Conservation (phyloP, 2,888 invertebrate species). For the Lasioglossum lativentre region DNA sequence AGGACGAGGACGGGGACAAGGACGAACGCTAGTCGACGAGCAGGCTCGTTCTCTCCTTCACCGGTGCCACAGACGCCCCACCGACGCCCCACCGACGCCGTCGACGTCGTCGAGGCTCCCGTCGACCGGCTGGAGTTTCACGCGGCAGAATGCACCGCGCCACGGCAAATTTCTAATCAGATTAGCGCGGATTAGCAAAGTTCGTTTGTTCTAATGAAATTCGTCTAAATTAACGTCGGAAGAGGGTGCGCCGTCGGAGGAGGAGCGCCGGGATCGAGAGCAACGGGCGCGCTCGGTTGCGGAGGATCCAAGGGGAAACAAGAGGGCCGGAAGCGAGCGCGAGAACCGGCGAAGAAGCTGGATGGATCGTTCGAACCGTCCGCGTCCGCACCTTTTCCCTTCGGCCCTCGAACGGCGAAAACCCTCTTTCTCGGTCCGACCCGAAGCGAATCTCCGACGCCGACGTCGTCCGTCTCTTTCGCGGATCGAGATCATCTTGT, state of each 20-base stretch:
- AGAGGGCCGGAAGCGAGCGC: constrained; percentile 16
- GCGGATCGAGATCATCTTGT: constrained; percentile 8
- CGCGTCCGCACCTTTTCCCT: background rate
- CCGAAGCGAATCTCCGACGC: background rate
- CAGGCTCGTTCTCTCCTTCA: constrained; percentile 54
- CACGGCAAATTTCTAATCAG: constrained; percentile 84
- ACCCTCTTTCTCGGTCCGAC: background rate
- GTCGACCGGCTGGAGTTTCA: constrained; percentile 73
- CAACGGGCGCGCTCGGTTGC: constrained; percentile 11
- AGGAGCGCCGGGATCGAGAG: constrained; percentile 47
- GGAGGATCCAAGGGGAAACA: background rate
- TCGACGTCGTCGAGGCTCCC: constrained; percentile 57
- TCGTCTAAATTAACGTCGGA: constrained; percentile 84
- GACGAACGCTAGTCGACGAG: constrained; percentile 29
- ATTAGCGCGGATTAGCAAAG: constrained; percentile 84
- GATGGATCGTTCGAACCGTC: background rate
- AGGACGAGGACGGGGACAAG: constrained; percentile 53
- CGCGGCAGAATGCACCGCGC: constrained; percentile 79
- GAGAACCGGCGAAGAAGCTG: constrained; percentile 22
- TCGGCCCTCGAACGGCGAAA: background rate
- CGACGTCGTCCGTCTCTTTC: background rate
- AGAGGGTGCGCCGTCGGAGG: constrained; percentile 66
- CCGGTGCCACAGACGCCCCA: constrained; percentile 48
- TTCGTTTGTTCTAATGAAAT: constrained; percentile 85
- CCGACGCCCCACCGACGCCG: constrained; percentile 51